Conservation (phyloP, 2,888 invertebrate species). For the Drosophila birchii region DNA sequence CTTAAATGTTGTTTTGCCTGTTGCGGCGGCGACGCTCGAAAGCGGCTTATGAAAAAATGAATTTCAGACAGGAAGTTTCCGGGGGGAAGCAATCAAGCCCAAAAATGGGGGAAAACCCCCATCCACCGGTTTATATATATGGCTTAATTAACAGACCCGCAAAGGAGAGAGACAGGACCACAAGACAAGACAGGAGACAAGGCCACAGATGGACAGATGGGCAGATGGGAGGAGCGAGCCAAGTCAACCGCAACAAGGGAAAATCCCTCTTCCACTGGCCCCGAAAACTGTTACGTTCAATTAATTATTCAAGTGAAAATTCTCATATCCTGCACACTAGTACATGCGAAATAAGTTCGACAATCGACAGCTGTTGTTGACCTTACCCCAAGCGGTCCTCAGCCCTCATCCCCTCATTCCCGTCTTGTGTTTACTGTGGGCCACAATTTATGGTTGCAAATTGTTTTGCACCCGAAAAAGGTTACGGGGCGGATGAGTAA, state of each 20-base stretch:
- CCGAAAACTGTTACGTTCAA: slow-evolving; percentile 60
- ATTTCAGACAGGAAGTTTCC: slow-evolving; percentile 13
- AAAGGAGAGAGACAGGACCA: slow-evolving; percentile 29
- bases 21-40: slow-evolving; percentile 72
- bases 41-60: slow-evolving; percentile 72
- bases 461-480: slow-evolving; percentile 80
- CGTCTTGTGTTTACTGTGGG: slow-evolving; percentile 40
- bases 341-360: slow-evolving; percentile 74
- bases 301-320: slow-evolving; percentile 82
- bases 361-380: slow-evolving; percentile 75
- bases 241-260: slow-evolving; percentile 39
- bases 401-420: background rate
- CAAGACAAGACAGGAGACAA: slow-evolving; percentile 60
- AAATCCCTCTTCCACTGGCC: slow-evolving; percentile 1
- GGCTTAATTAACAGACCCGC: slow-evolving; percentile 35
- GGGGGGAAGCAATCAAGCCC: slow-evolving; percentile 16
- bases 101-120: slow-evolving; percentile 5
- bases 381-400: slow-evolving; percentile 70
- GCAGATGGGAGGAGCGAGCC: slow-evolving; percentile 10
- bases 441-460: slow-evolving; percentile 81
- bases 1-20: slow-evolving; percentile 79
- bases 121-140: slow-evolving; percentile 16
- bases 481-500: slow-evolving; percentile 73
- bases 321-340: slow-evolving; percentile 75
- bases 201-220: slow-evolving; percentile 15